These are phyloP conservation scores for Euthynnus affinis DNA, from an alignment of 2,797 vertebrate genomes.

Conservation along the genomic window DNA sequence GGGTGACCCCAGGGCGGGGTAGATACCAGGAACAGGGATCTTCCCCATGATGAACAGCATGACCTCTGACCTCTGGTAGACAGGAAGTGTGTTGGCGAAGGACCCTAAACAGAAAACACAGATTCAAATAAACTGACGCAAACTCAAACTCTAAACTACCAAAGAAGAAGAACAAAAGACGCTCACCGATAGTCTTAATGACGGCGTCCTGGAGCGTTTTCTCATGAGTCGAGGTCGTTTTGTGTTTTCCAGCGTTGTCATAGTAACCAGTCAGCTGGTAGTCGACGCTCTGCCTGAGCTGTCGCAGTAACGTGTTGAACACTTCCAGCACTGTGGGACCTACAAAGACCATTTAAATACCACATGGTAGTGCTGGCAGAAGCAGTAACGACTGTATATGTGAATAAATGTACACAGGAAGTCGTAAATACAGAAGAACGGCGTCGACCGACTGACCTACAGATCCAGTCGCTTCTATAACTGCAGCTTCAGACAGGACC, in stretches of 20 bases:
- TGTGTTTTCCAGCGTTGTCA: conserved; percentile 72
- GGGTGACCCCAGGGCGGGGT: conserved; percentile 86
- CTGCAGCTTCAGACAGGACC: conserved; percentile 91
- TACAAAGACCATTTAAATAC: conserved; percentile 47
- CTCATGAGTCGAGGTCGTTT: conserved; percentile 87
- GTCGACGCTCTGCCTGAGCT: conserved; percentile 93
- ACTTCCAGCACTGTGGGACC: conserved; percentile 94
- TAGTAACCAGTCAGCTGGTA: conserved; percentile 92
- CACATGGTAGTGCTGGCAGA: not conserved
- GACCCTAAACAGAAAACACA: conserved; percentile 81
- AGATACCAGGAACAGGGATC: conserved; percentile 91
- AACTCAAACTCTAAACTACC: too few species aligned
- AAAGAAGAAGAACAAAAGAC: too few species aligned
- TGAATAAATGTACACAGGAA: too few species aligned
- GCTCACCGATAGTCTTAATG: conserved; percentile 91
- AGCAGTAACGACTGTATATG: too few species aligned
- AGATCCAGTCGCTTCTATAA: conserved; percentile 91
- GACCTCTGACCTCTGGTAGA: conserved; percentile 95
- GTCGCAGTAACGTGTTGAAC: conserved; percentile 92
- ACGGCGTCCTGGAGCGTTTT: conserved; percentile 91
- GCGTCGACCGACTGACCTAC: conserved; percentile 85
- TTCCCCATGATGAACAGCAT: conserved; percentile 97
- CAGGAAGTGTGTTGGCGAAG: conserved; percentile 92
- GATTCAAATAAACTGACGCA: too few species aligned
- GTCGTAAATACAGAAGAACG: too few species aligned